phyloP scores from a whole-genome alignment of 2,113 vertebrate genomes.

The Triplophysa rosa region DNA sequence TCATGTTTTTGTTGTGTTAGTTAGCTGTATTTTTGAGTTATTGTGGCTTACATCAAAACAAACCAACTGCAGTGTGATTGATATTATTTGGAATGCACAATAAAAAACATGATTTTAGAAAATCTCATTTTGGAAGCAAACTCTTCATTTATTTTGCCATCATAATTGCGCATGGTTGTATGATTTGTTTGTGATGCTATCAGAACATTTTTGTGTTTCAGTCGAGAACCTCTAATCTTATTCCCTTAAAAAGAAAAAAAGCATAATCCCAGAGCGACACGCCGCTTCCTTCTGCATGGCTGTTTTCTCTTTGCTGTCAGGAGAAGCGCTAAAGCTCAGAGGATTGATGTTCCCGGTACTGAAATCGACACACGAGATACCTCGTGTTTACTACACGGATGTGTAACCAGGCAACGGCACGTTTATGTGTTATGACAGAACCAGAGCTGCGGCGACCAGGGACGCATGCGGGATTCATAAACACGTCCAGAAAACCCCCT shows the following conservation, averaged over 20 bases:
- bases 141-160: background rate
- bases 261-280: background rate
- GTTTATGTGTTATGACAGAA: slow-evolving; percentile 65
- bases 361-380: slow-evolving; percentile 59
- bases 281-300: background rate
- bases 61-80: too few relatives aligned
- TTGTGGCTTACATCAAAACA: too few relatives aligned
- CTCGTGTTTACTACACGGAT: slow-evolving; percentile 58
- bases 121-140: too few relatives aligned
- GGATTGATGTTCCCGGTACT: slow-evolving; percentile 56
- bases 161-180: background rate
- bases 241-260: background rate
- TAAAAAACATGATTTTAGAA: too few relatives aligned
- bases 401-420: slow-evolving; percentile 67
- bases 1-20: too few relatives aligned
- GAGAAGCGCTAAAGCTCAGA: slow-evolving; percentile 9
- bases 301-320: slow-evolving; percentile 4
- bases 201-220: background rate
- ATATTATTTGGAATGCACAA: too few relatives aligned
- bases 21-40: too few relatives aligned
- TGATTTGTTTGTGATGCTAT: background rate
- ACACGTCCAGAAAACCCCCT: slow-evolving; percentile 62
- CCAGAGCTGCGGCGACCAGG: slow-evolving; percentile 56
- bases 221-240: too few relatives aligned
- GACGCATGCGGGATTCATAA: slow-evolving; percentile 64